Evolutionary conservation across 2,888 invertebrate genomes (phyloP), one percentile per base, ranked within the genome.

Genomic region (Chrysotoxum bicinctum): DNA sequence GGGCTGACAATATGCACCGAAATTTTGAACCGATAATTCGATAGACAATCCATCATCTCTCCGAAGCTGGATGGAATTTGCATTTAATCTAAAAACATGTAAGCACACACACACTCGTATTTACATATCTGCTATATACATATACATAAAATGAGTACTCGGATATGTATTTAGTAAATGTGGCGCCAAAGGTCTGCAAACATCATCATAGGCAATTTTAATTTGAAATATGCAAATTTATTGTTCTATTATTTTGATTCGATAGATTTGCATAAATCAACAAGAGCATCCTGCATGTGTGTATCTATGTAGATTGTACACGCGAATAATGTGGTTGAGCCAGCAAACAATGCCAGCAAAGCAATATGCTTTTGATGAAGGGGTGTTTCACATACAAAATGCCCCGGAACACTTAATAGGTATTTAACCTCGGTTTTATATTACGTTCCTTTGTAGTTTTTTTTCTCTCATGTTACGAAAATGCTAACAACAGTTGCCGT

Each of bases 191-290:
- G 66, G 54, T 80, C 66, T 64, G 85, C 72, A 85, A 85, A 85
- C 80, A 85, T 54, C 85, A 85, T 73, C 76, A 62, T 64, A 85
- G 80, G 72, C 76, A 73, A 85, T 80, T 81, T 85, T 77, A 81
- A 81, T 85, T 81, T 81, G 85, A 85, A 85, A 85, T 85, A 85
- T 85, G 85, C 85, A 85, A 85, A 85, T 85, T 72, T 68, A 76
- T 69, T 85, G 76, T 85, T 80, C 85, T 85, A 80, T 85, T 85
- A 85, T 85, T 85, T 85, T 85, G 85, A 81, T 85, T 85, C 80
- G 85, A 85, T 80, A 73, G 76, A 85, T 85, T 85, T 85, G 73
- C 85, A 85, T 85, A 80, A 85, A 76, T 80, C 80, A 85, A 85
- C 85, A 85, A 62, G 76, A 77, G 21, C 56, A 48, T 73, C 66